Conservation (phyloP, 1,140 invertebrate species). For the Chlorops oryzae region DNA sequence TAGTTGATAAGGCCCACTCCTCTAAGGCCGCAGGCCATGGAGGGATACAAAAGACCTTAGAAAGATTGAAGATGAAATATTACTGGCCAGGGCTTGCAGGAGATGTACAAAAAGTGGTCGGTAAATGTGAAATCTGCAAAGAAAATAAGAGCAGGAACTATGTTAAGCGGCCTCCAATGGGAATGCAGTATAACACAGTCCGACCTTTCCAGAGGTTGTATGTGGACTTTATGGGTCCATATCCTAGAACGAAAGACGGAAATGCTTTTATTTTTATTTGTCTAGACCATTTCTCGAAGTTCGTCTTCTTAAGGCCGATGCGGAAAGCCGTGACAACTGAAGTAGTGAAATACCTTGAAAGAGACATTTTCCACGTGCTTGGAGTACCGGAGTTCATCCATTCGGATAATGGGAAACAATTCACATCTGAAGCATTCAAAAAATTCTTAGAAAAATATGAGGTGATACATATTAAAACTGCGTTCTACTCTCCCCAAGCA, state of each 20-base stretch:
- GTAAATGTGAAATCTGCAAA: not conserved
- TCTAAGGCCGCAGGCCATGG: not conserved
- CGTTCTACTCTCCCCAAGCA: slow-evolving; percentile 2
- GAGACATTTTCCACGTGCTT: slow-evolving; percentile 7
- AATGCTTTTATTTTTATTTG: slow-evolving; percentile 7
- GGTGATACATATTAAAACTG: slow-evolving; percentile 3
- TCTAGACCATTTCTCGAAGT: slow-evolving; percentile 6
- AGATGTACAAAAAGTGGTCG: not conserved
- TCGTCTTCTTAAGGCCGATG: slow-evolving; percentile 4
- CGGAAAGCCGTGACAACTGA: not conserved
- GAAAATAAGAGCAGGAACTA: not conserved
- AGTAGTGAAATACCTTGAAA: slow-evolving; percentile 2
- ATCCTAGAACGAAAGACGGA: slow-evolving; percentile 10
- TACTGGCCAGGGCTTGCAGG: not conserved
- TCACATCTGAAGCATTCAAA: not conserved
- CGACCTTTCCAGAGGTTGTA: slow-evolving; percentile 11
- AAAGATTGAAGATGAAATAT: not conserved
- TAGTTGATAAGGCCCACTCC: not conserved
- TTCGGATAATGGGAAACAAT: slow-evolving; percentile 13
- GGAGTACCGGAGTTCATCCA: slow-evolving; percentile 12
- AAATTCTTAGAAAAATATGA: slow-evolving; percentile 2
- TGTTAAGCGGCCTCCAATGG: not conserved
- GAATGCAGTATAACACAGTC: slow-evolving; percentile 2
- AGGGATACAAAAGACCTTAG: not conserved
- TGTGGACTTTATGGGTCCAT: slow-evolving; percentile 15